phyloP scores from a whole-genome alignment of 2,113 vertebrate genomes.

The Sander lucioperca region DNA sequence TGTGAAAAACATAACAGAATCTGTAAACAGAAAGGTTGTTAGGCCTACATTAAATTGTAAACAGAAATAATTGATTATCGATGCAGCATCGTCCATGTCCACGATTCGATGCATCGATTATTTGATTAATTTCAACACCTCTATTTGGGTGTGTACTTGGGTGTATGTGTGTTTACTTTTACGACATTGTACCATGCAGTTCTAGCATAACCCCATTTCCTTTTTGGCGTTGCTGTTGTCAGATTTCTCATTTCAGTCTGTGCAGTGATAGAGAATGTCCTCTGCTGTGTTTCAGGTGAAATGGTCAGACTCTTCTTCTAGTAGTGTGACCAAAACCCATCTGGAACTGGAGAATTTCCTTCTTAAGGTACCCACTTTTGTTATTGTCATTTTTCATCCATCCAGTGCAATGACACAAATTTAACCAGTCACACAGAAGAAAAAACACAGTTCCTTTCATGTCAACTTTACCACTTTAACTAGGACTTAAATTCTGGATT shows the following conservation, averaged over 20 bases:
- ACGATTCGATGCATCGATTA: too few species aligned
- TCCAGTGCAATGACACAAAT: background rate
- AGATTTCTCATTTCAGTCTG: background rate
- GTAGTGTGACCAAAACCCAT: conserved; percentile 92
- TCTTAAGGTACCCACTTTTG: conserved; percentile 86
- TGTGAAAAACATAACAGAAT: too few species aligned
- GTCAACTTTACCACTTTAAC: too few species aligned
- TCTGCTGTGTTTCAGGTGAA: conserved; percentile 86
- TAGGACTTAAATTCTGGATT: background rate
- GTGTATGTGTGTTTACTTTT: background rate
- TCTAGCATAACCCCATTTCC: background rate
- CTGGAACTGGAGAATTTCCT: conserved; percentile 95
- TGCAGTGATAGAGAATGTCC: conserved; percentile 10
- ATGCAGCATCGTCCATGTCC: too few species aligned
- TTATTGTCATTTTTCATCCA: background rate
- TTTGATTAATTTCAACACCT: too few species aligned
- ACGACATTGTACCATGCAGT: background rate
- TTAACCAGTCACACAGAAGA: too few species aligned
- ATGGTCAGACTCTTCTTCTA: conserved; percentile 92
- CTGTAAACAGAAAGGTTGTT: too few species aligned
- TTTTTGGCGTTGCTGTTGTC: background rate
- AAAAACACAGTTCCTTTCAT: too few species aligned
- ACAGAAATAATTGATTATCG: too few species aligned
- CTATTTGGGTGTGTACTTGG: background rate
- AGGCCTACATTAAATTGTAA: too few species aligned